A percentile compares a stretch with the other conserved stretches of the same genome.
phyloP scores from a whole-genome alignment of 2,888 invertebrate species.

The Calliphora vomitoria region DNA sequence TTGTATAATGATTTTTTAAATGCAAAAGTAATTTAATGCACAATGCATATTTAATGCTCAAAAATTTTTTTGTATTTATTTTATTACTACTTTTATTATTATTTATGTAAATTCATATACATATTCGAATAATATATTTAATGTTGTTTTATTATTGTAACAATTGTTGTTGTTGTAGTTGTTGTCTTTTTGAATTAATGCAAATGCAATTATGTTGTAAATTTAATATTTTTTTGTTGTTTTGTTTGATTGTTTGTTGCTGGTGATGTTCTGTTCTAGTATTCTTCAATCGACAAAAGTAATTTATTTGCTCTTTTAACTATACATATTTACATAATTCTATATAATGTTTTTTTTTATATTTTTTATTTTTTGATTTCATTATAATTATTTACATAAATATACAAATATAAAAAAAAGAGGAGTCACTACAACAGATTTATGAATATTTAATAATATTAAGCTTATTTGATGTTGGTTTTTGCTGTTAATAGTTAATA shows the following conservation, averaged over 20 bases:
- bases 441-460: constrained; percentile 59
- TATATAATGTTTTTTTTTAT: not conserved
- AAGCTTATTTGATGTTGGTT: constrained; percentile 46
- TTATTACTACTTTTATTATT: not conserved
- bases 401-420: not conserved
- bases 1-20: constrained; percentile 56
- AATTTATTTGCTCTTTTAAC: constrained; percentile 55
- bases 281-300: constrained; percentile 67
- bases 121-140: constrained; percentile 56
- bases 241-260: constrained; percentile 31
- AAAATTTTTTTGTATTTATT: constrained; percentile 23
- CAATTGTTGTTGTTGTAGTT: constrained; percentile 14
- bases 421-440: constrained; percentile 39
- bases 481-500: constrained; percentile 57
- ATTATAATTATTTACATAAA: constrained; percentile 58
- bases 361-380: constrained; percentile 35
- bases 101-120: constrained; percentile 7
- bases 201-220: constrained; percentile 68
- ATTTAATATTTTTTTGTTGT: constrained; percentile 40
- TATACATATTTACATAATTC: constrained; percentile 65
- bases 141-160: constrained; percentile 43
- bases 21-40: constrained; percentile 64
- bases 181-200: constrained; percentile 54
- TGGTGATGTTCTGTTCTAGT: constrained; percentile 20
- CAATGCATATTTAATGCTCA: constrained; percentile 55